Evolutionary conservation across 2,888 invertebrate species (phyloP).

Genomic region (Dryomyza anilis): DNA sequence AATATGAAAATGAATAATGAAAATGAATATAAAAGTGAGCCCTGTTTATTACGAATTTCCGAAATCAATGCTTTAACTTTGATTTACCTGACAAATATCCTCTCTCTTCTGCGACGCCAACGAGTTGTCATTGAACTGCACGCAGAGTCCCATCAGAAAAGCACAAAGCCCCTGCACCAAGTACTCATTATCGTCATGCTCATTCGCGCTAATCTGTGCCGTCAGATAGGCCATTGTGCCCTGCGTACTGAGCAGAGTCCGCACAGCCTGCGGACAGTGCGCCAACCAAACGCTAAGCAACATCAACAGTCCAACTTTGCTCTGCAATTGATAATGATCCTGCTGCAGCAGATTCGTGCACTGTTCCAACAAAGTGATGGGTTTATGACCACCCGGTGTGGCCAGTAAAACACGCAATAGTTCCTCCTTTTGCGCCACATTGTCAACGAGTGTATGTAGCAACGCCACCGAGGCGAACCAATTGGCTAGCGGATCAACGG

Average conservation of each 20-base stretch:
- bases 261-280: conserved; percentile 82
- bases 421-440: conserved; percentile 85
- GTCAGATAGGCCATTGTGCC: conserved; percentile 85
- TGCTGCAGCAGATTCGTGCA: conserved; percentile 84
- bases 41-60: too few species aligned
- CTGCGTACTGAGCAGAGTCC: conserved; percentile 77
- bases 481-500: conserved; percentile 83
- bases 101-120: conserved; percentile 77
- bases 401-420: conserved; percentile 88
- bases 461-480: conserved; percentile 96
- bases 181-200: conserved; percentile 90
- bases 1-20: not conserved
- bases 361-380: conserved; percentile 89
- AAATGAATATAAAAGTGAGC: too few species aligned
- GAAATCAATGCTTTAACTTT: too few species aligned
- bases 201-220: conserved; percentile 78
- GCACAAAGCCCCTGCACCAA: conserved; percentile 88
- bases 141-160: conserved; percentile 89
- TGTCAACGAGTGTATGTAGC: conserved; percentile 87
- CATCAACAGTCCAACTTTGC: conserved; percentile 89
- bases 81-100: conserved; percentile 67
- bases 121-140: conserved; percentile 86
- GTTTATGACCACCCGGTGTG: conserved; percentile 79
- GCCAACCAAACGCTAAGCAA: conserved; percentile 87
- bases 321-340: conserved; percentile 68